Base-by-base conservation (phyloP, 2,888 invertebrate genomes). In the Nasonovia ribisnigri region DNA sequence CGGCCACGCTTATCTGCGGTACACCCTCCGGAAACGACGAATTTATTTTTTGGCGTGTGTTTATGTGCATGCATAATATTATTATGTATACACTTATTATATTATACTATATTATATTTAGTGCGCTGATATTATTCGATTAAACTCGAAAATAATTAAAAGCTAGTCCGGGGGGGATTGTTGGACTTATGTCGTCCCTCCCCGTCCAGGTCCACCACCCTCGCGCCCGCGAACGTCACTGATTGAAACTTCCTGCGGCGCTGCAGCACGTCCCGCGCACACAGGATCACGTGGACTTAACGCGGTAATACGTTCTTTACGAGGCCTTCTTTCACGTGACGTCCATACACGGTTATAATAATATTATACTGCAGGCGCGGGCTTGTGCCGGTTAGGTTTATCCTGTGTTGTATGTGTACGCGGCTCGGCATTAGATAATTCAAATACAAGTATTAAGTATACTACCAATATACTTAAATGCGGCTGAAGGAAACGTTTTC, bases 21-120 rank as follows among this genome's bases (percentile, higher is more conserved):
- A n/a, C 87, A 48, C 87, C 87, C 48, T 87, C 48, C 87, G 87
- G 87, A 87, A 87, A 51, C 13, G 87, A 36, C n/a, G 36, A 48
- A 87, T 87, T 87, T 29, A n/a, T 87, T 36, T 54, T 48, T 87
- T 10, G 36, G 77, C 36, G 77, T 36, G 36, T 2, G 11, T 77
- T 26, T 77, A 16, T 67, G n/a, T n/a, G n/a, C n/a, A n/a, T n/a
- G n/a, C n/a, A n/a, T n/a, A n/a, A n/a, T 46, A 10, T 46, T 46
- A 46, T 46, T 60, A 67, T 67, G 5, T 77, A 42, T 20, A 20
- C 36, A 36, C 16, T 8, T 77, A 36, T 60, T 46, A 46, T 46
- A 46, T 16, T 11, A 26, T 26, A 54, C 13, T 13, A 57, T 57
- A 54, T 54, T 54, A 57, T 54, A 57, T 8, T 8, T 26, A 57